Base-by-base conservation (phyloP, 2,113 vertebrate genomes). In the Microcebus ravelobensis region DNA sequence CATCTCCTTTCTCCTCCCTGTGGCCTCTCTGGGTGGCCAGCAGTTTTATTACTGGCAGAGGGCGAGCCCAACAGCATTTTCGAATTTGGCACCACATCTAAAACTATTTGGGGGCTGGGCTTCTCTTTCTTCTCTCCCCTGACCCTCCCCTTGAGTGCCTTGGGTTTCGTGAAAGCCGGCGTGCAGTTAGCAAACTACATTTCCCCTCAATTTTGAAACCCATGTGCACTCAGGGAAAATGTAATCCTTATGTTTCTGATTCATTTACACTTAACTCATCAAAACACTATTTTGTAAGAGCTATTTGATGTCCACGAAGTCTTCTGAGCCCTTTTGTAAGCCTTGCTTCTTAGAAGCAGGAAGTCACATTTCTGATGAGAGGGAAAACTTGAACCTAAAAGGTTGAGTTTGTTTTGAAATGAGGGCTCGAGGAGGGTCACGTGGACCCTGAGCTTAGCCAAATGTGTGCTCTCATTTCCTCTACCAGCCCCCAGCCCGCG, bases 191-290 rank as follows among this genome's bases (percentile, higher is more conserved):
- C 96, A 96, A 89, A 92, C 92, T 92, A 92, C 96, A 90, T 97
- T 98, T 97, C 97, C 95, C 90, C 95, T 97, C 95, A 85, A 86
- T 97, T 97, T 96, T 94, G 96, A 98, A 98, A 97, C 97, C 95
- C 97, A 92, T 98, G 97, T 97, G 97, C 85, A 83, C 96, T 97
- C 74, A 92, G 96, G 87, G 96, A 90, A 98, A 98, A 98, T 98
- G 97, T 97, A 97, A 98, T 98, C 98, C 98, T 97, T 98, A 98
- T 98, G 97, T 98, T 98, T 98, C 97, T 98, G 98, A 97, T 98
- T 98, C 97, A 98, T 98, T 98, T 98, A 98, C 97, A 98, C 97
- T 98, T 98, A 98, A 98, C 97, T 98, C 98, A 98, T 98, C 98
- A 98, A 97, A 97, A 98, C 63, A 45, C 92, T 97, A 95, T 97